Evolutionary conservation across 2,797 vertebrate genomes (phyloP).

Genomic region (Microctenopoma lineatum): DNA sequence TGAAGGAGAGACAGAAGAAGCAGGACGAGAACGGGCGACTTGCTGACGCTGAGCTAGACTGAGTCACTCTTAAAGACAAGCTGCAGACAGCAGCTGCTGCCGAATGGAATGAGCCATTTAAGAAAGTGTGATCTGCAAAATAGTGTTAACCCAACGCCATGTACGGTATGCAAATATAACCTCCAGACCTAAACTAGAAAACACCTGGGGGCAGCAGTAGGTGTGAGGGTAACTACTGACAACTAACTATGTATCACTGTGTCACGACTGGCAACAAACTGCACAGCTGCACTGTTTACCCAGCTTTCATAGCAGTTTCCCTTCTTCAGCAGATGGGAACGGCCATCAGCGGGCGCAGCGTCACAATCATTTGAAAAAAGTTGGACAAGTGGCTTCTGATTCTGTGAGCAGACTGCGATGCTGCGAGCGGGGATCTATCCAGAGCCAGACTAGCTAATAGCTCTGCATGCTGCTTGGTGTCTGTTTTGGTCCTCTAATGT

Average conservation of each 20-base stretch:
- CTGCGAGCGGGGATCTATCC: background rate
- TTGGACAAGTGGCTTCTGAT: background rate
- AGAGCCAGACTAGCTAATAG: background rate
- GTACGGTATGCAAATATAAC: background rate
- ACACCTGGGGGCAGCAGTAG: background rate
- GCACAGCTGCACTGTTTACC: background rate
- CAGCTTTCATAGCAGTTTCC: background rate
- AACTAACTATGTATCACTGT: background rate
- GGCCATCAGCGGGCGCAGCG: background rate
- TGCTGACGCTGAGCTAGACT: background rate
- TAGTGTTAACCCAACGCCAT: background rate
- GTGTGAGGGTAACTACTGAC: background rate
- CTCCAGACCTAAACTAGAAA: background rate
- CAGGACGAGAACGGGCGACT: background rate
- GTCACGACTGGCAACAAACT: background rate
- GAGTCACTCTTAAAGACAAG: background rate
- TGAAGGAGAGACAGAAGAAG: background rate
- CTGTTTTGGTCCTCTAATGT: background rate
- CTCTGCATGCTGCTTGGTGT: constrained; percentile 1
- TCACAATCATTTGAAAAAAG: background rate
- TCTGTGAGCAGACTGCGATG: background rate
- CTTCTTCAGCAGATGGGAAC: background rate
- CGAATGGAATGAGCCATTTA: background rate
- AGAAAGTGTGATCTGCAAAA: background rate
- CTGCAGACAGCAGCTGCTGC: background rate